phyloP scores from a whole-genome alignment of 2,113 vertebrate species.

The Lontra canadensis region DNA sequence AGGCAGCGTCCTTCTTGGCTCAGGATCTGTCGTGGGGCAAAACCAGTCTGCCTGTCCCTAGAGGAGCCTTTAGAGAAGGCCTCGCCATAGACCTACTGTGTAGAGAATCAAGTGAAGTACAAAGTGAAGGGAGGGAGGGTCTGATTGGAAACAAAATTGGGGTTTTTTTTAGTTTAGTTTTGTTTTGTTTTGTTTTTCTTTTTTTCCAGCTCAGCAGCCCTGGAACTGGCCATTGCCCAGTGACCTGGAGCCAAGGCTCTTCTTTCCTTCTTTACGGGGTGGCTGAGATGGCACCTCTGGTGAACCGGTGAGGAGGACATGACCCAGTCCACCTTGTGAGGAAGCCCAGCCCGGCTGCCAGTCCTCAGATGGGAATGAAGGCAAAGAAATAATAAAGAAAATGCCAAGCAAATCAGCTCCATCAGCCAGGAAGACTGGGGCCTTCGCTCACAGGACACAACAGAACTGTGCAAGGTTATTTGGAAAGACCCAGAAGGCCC shows the following conservation, averaged over 20 bases:
- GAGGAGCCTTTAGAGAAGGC: neutral
- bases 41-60: fast-evolving
- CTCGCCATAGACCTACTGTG: fast-evolving
- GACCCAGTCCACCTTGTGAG: neutral
- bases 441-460: neutral
- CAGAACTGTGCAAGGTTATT: neutral
- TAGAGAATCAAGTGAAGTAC: neutral
- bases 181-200: neutral
- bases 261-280: neutral
- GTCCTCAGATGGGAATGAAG: neutral
- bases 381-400: slow-evolving; percentile 55
- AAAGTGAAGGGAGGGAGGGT: neutral
- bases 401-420: slow-evolving; percentile 17
- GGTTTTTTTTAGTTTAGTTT: neutral
- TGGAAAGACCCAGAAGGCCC: neutral
- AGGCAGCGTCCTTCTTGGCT: fast-evolving
- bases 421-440: neutral
- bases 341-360: neutral
- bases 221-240: neutral
- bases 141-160: neutral
- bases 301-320: neutral
- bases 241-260: neutral
- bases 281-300: neutral
- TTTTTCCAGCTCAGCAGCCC: neutral
- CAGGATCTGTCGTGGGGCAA: fast-evolving